phyloP scores from a whole-genome alignment of 2,797 vertebrate genomes.

The Acrocephalus scirpaceus region DNA sequence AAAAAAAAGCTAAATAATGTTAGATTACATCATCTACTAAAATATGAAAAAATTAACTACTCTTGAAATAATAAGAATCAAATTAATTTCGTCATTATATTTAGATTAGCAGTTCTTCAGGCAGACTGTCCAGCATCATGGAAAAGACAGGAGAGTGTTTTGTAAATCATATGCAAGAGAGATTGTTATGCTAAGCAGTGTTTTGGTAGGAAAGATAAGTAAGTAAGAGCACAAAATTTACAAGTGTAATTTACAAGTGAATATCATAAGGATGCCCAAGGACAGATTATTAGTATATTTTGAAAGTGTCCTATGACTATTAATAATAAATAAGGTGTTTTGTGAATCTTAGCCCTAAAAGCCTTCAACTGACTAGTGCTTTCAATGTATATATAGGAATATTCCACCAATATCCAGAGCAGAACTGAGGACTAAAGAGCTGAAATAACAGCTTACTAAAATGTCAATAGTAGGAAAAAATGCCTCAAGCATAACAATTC shows the following conservation, averaged over 20 bases:
- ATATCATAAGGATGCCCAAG: slow-evolving; percentile 30
- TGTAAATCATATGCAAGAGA: background rate
- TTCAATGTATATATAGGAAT: background rate
- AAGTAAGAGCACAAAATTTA: background rate
- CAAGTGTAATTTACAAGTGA: slow-evolving; percentile 11
- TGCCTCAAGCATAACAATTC: background rate
- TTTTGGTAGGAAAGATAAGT: slow-evolving; percentile 15
- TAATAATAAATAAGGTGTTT: slow-evolving; percentile 43
- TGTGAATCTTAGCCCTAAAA: slow-evolving; percentile 22
- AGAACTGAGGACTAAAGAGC: background rate
- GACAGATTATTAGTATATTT: slow-evolving; percentile 41
- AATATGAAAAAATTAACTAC: background rate
- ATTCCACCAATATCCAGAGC: background rate
- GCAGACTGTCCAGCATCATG: background rate
- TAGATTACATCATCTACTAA: background rate
- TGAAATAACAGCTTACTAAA: slow-evolving; percentile 1
- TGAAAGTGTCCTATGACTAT: slow-evolving; percentile 14
- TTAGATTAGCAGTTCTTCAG: background rate
- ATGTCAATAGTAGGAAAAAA: background rate
- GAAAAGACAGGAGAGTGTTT: background rate
- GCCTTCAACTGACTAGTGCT: background rate
- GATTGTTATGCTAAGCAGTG: slow-evolving; percentile 6
- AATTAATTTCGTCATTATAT: background rate
- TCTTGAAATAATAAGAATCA: background rate
- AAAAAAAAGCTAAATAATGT: background rate